Evolutionary conservation across 2,797 vertebrate genomes (phyloP).

Genomic region (Valencia hispanica): DNA sequence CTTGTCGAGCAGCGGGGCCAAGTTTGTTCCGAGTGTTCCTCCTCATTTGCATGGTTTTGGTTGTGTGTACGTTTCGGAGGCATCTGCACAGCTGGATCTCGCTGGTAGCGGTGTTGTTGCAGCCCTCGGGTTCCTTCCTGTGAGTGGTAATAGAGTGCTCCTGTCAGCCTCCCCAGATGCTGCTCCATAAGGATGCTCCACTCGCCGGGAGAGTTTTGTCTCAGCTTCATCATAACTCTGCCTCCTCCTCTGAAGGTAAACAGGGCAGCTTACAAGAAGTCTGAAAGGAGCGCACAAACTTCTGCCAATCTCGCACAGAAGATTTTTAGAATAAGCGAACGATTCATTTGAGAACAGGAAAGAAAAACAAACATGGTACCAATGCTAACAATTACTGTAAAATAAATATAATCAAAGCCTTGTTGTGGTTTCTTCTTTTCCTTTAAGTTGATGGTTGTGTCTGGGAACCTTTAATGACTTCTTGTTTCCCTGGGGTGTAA

Average conservation of each 20-base stretch:
- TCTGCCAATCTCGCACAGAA: background rate
- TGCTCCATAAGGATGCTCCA: conserved; percentile 74
- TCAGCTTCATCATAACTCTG: conserved; percentile 12
- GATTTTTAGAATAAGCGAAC: background rate
- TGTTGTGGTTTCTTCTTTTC: background rate
- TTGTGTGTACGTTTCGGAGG: conserved; percentile 55
- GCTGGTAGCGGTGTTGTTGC: conserved; percentile 71
- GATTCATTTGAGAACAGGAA: background rate
- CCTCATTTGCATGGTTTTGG: conserved; percentile 57
- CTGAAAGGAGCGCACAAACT: background rate
- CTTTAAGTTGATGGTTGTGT: background rate
- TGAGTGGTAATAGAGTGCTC: conserved; percentile 79
- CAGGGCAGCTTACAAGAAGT: background rate
- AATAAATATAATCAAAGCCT: background rate
- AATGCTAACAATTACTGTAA: too few relatives aligned
- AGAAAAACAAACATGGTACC: background rate
- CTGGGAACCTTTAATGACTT: background rate
- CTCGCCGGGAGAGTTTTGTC: conserved; percentile 63
- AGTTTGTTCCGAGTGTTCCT: conserved; percentile 22
- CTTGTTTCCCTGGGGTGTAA: background rate
- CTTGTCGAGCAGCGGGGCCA: conserved; percentile 15
- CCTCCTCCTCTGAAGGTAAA: conserved; percentile 27
- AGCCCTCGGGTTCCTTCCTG: conserved; percentile 78
- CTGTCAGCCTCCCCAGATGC: conserved; percentile 82
- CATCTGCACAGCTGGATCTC: conserved; percentile 79